Evolutionary conservation across 2,113 vertebrate species (phyloP), one percentile per base, ranked within the genome.

Genomic region (Crotalus horridus): DNA sequence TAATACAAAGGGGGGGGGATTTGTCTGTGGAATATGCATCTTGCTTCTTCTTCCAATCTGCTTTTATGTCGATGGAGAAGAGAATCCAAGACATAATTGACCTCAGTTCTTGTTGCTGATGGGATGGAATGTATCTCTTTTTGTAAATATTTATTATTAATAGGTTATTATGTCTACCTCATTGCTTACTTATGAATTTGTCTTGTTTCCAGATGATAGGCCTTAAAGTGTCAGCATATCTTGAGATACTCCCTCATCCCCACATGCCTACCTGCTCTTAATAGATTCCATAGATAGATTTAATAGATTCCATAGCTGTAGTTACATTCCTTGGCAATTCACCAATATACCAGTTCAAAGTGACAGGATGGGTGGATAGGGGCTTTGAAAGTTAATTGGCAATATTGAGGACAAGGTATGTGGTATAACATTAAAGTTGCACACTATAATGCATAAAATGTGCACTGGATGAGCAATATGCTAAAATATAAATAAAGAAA

Each of bases 391-490:
- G 55, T 20, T 26, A 61, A 61, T 26, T 61, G 24, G 59, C 33
- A 12, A 92, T 90, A 89, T 61, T 95, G 17, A 11, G 43, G 26
- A 93, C 94, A 92, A 13, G 26, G 2, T 13, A 15, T 13, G 85
- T 93, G 6, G 56, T 89, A 91, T 94, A n/a, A 94, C 64, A 29
- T 64, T 90, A 33, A 93, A 1, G 6, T 88, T 91, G 13, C 46
- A 39, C 91, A 92, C 29, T 88, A 8, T 92, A 94, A 24, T 93
- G 12, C 91, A 87, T 91, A 13, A 93, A 58, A n/a, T 43, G 53
- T 90, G n/a, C 0, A 23, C 33, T 74, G 21, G 61, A 33, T 20
- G 51, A 8, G 48, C 46, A 74, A 21, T 53, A 29, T 64, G 12
- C 64, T 69, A 11, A 90, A 74, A 74, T 54, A 33, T 81, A 11